A percentile compares a stretch with the other conserved stretches of the same genome.
These are phyloP conservation scores for Drosophila paranaensis DNA, from an alignment of 2,888 invertebrate species.

Conservation along the genomic window DNA sequence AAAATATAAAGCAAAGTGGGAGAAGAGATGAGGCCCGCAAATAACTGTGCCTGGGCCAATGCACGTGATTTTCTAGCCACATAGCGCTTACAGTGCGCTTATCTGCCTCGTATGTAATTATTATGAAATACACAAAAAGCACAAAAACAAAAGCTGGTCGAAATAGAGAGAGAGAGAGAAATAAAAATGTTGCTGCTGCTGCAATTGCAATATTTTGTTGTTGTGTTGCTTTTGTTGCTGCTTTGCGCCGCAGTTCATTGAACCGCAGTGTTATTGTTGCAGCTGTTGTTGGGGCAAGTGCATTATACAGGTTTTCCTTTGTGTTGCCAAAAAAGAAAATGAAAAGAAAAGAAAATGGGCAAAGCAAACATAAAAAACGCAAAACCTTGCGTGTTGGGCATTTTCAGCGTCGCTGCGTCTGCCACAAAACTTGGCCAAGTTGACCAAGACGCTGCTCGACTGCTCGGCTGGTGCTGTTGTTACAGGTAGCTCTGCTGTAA, in stretches of 20 bases:
- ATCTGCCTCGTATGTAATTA: conserved; percentile 66
- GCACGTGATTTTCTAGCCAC: conserved; percentile 71
- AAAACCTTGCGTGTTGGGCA: conserved; percentile 72
- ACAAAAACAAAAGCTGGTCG: conserved; percentile 5
- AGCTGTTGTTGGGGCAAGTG: conserved; percentile 65
- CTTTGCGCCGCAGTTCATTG: conserved; percentile 59
- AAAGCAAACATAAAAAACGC: conserved; percentile 37
- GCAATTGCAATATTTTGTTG: conserved; percentile 57
- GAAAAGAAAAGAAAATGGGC: conserved; percentile 18
- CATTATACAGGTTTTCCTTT: conserved; percentile 74
- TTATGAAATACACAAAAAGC: conserved; percentile 63
- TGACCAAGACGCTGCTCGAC: conserved; percentile 7
- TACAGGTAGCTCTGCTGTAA: conserved; percentile 42
- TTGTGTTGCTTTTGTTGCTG: conserved; percentile 47
- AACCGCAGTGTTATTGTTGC: conserved; percentile 43
- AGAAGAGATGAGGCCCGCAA: conserved; percentile 48
- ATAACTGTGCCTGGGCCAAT: conserved; percentile 64
- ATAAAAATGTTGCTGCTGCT: conserved; percentile 57
- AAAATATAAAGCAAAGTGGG: conserved; percentile 1
- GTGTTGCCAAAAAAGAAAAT: conserved; percentile 68
- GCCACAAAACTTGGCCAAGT: conserved; percentile 64
- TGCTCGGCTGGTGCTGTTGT: neutral
- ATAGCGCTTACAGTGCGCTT: conserved; percentile 48
- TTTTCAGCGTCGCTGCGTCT: conserved; percentile 73
- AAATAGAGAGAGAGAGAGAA: conserved; percentile 6